Evolutionary conservation across 2,113 vertebrate species (phyloP).

Genomic region (Strigops habroptila): DNA sequence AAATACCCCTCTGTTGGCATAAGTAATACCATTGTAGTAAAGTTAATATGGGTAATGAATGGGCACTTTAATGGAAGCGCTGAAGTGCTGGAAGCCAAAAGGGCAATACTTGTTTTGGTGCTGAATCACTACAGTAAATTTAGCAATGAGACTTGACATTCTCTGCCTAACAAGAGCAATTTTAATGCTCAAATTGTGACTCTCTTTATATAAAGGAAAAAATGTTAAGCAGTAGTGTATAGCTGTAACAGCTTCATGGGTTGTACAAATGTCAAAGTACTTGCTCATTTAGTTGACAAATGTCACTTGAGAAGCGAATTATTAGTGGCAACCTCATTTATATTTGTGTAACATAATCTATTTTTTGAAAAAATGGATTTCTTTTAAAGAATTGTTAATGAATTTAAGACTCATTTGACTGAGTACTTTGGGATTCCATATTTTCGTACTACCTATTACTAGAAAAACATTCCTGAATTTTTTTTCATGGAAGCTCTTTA

Average conservation of each 20-base stretch:
- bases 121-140: conserved; percentile 38
- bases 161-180: conserved; percentile 29
- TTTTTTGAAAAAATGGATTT: background rate
- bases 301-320: conserved; percentile 8
- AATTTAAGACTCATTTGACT: background rate
- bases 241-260: background rate
- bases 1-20: background rate
- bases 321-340: background rate
- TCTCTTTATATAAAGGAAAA: background rate
- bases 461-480: background rate
- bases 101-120: background rate
- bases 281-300: conserved; percentile 31
- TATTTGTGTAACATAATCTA: background rate
- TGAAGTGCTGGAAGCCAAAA: background rate
- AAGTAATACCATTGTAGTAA: fast-evolving
- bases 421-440: background rate
- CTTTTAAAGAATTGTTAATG: background rate
- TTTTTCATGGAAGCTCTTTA: background rate
- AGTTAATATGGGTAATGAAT: background rate
- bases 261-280: conserved; percentile 35
- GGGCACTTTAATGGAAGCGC: background rate
- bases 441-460: background rate
- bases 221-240: background rate
- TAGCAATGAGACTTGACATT: conserved; percentile 48
- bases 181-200: conserved; percentile 48